Evolutionary conservation across 2,113 vertebrate genomes (phyloP).

Genomic region (Oenanthe melanoleuca): DNA sequence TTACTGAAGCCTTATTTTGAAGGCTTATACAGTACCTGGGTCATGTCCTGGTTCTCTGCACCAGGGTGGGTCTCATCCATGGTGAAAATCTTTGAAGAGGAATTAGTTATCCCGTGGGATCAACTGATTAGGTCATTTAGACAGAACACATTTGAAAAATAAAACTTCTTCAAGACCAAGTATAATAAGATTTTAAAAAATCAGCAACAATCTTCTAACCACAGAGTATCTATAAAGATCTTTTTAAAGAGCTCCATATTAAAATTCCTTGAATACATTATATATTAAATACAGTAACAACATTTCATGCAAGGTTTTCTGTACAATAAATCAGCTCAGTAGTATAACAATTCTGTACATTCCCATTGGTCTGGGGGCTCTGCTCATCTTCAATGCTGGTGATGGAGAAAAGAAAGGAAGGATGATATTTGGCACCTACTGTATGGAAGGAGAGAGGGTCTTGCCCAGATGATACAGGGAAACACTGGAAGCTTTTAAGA

Average conservation of each 20-base stretch:
- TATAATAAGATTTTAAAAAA: slow-evolving; percentile 68
- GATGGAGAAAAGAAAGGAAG: slow-evolving; percentile 61
- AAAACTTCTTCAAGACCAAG: slow-evolving; percentile 76
- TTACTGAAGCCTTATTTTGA: not conserved
- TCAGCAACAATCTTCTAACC: slow-evolving; percentile 65
- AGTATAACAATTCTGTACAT: slow-evolving; percentile 87
- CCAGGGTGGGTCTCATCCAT: not conserved
- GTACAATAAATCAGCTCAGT: slow-evolving; percentile 86
- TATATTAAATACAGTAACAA: slow-evolving; percentile 92
- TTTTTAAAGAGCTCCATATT: slow-evolving; percentile 75
- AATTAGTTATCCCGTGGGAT: not conserved
- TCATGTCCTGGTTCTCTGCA: not conserved
- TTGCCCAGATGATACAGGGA: not conserved
- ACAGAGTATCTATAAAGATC: slow-evolving; percentile 69
- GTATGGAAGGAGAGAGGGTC: not conserved
- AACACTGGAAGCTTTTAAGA: not conserved
- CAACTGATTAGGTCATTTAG: slow-evolving; percentile 15
- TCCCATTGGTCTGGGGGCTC: slow-evolving; percentile 74
- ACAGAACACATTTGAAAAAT: slow-evolving; percentile 25
- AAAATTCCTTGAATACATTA: slow-evolving; percentile 86
- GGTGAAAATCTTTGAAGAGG: not conserved
- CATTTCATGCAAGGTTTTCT: slow-evolving; percentile 85
- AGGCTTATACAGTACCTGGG: slow-evolving; percentile 19
- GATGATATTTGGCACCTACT: slow-evolving; percentile 30
- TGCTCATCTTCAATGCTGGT: slow-evolving; percentile 70